A percentile compares a stretch with the other conserved stretches of the same genome.
Conservation (phyloP, 2,113 vertebrate genomes). For the Apaloderma vittatum region DNA sequence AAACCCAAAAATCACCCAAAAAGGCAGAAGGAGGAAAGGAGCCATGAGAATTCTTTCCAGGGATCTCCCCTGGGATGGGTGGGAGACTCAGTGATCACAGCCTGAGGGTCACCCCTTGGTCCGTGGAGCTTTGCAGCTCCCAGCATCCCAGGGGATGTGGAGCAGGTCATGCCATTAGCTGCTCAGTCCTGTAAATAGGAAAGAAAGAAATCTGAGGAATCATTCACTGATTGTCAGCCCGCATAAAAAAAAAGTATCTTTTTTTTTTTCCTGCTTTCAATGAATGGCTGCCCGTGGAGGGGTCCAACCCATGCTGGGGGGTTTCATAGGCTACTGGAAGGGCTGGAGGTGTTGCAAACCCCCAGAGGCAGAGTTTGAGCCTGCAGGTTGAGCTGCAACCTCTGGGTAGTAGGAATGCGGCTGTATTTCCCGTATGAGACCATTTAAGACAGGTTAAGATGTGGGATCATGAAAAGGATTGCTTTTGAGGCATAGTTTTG, state of each 20-base stretch:
- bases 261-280: not conserved
- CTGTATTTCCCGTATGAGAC: rapidly evolving
- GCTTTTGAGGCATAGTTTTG: not conserved
- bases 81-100: not conserved
- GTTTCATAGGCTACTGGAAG: not conserved
- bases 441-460: not conserved
- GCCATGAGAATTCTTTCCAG: rapidly evolving
- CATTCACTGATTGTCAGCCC: not conserved
- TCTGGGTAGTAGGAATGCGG: rapidly evolving
- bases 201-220: not conserved
- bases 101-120: not conserved
- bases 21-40: not conserved
- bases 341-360: not conserved
- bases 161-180: not conserved
- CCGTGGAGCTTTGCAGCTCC: rapidly evolving
- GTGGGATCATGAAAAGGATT: not conserved
- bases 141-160: not conserved
- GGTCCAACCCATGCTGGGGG: too few species aligned
- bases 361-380: not conserved
- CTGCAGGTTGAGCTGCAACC: rapidly evolving
- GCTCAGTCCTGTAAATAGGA: rapidly evolving
- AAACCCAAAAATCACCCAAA: not conserved
- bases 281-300: not conserved
- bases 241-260: not conserved
- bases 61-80: not conserved